Evolutionary conservation across 53 echinoderm and acorn worm genomes (phyloP), one percentile per base, ranked within the genome.

Genomic region (Arbacia lixula): DNA sequence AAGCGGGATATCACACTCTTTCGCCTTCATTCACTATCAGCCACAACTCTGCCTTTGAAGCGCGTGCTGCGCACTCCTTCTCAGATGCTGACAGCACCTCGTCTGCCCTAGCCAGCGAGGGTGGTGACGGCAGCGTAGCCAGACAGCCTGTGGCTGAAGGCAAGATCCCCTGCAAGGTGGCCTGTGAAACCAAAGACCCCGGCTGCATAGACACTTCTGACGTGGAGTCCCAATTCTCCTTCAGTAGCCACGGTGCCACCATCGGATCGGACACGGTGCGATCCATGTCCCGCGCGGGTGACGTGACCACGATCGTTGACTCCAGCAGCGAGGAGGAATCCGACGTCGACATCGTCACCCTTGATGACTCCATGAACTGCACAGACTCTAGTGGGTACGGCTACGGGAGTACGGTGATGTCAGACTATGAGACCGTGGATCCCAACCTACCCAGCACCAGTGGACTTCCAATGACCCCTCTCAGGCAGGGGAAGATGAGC

Each of bases 1-100:
- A 24, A 58, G 1, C 78, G 10, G 78, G 78, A 14, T 77, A 42
- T 46, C 82, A 62, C 32, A 43, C 82, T 22, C 64, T 81, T 3
- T 81, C 82, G 1, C 82, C 82, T 30, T 30, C 82, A 3, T 81
- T 81, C 64, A 63, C 50, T 49, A 31, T 81, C 49, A 81, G 82
- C 24, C 82, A 81, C 63, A 81, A 81, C 82, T 81, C 82, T 63
- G 82, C 82, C 9, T 81, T 81, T 81, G 82, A 81, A 32, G 62
- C 82, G 9, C 62, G 64, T 30, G 82, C 64, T 29, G 82, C 82
- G 5, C 82, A 81, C 29, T 81, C 82, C 3, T 81, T 50, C 64
- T 81, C 82, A 2, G 82, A 81, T 49, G 82, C 82, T 31, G 82
- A 81, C 33, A 81, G 82, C 61, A 81, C 82, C 5, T 81, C 82